Percentiles rank a stretch among this genome's conserved stretches.
phyloP scores from a whole-genome alignment of 2,113 vertebrate species.

The Drymodes brunneopygia region DNA sequence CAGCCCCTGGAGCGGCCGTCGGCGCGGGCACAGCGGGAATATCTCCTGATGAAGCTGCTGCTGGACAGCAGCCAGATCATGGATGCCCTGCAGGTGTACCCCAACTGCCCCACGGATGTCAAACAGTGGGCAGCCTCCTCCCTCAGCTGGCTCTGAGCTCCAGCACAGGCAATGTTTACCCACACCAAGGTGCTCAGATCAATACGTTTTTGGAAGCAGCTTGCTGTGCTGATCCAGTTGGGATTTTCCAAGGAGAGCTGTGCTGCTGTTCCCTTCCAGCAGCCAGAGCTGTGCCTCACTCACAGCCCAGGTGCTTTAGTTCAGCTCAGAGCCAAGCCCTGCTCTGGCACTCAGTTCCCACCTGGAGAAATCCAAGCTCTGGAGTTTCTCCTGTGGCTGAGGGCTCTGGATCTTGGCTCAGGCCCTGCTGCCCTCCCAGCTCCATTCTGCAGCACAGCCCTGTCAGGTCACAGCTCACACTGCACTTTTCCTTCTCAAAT shows the following conservation, averaged over 20 bases:
- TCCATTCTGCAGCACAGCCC: background rate
- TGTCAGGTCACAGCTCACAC: background rate
- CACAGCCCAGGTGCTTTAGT: rapidly evolving
- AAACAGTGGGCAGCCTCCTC: constrained; percentile 91
- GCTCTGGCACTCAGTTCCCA: rapidly evolving
- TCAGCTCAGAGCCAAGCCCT: background rate
- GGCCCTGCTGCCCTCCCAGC: background rate
- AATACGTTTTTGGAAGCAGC: background rate
- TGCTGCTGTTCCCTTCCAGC: rapidly evolving
- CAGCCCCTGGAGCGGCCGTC: constrained; percentile 77
- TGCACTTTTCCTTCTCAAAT: background rate
- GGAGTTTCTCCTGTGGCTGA: background rate
- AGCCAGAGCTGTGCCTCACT: background rate
- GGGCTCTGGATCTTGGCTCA: background rate
- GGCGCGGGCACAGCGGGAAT: constrained; percentile 83
- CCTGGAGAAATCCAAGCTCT: background rate
- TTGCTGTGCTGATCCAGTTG: rapidly evolving
- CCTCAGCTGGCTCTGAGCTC: constrained; percentile 67
- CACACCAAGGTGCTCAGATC: rapidly evolving
- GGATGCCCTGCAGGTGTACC: constrained; percentile 90
- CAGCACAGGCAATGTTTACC: rapidly evolving
- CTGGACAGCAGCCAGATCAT: constrained; percentile 89
- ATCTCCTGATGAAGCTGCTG: constrained; percentile 84
- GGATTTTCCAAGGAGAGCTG: rapidly evolving
- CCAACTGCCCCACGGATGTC: constrained; percentile 92